Percentiles rank a stretch among this genome's conserved stretches.
phyloP scores from a whole-genome alignment of 2,888 invertebrate species.

The Cheilosia grossa region DNA sequence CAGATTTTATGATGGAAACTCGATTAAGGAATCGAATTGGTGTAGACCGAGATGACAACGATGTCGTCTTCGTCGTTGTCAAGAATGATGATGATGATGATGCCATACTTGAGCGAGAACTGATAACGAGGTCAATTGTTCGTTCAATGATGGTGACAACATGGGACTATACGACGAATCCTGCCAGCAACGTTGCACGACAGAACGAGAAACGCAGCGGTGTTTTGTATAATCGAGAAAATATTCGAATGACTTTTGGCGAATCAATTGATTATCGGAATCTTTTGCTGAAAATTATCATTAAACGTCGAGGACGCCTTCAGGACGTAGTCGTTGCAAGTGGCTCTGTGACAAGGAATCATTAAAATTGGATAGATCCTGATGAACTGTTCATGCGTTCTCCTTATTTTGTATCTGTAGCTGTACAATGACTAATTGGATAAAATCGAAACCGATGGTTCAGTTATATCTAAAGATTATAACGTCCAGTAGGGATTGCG shows the following conservation, averaged over 20 bases:
- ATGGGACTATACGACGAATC: constrained; percentile 62
- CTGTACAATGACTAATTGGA: too few relatives aligned
- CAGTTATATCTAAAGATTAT: too few relatives aligned
- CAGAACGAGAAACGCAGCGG: constrained; percentile 9
- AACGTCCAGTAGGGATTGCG: too few relatives aligned
- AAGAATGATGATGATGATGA: constrained; percentile 61
- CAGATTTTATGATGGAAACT: constrained; percentile 79
- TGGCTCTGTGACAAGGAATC: background rate
- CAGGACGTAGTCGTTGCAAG: background rate
- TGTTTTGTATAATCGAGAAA: constrained; percentile 48
- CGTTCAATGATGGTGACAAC: constrained; percentile 76
- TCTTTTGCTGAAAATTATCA: constrained; percentile 56
- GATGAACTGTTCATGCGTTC: too few relatives aligned
- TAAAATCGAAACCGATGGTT: too few relatives aligned
- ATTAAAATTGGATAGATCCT: background rate
- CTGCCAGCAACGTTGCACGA: background rate
- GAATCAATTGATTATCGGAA: constrained; percentile 55
- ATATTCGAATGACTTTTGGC: constrained; percentile 61
- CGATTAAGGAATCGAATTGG: constrained; percentile 77
- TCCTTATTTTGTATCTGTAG: too few relatives aligned
- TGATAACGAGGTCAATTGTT: constrained; percentile 78
- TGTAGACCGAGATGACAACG: constrained; percentile 48
- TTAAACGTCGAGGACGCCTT: constrained; percentile 36
- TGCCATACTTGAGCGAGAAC: constrained; percentile 75
- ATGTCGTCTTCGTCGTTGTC: constrained; percentile 26